These are phyloP conservation scores for Polydrusus cervinus DNA, from an alignment of 2,888 invertebrate genomes.

Conservation along the genomic window DNA sequence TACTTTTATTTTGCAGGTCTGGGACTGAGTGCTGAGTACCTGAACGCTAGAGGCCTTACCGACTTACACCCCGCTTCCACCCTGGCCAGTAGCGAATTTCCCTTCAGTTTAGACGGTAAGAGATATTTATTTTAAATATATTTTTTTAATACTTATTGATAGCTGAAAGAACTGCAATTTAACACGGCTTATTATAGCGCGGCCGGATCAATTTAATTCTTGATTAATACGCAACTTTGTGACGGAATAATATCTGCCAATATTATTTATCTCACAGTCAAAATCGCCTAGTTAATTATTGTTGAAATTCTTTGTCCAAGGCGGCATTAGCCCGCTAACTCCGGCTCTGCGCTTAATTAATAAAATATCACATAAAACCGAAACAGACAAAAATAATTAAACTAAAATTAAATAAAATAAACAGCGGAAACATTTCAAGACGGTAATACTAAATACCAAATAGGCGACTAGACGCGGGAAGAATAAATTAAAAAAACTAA, in stretches of 20 bases:
- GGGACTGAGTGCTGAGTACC: constrained; percentile 78
- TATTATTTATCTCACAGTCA: no score
- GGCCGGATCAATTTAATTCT: no score
- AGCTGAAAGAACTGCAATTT: no score
- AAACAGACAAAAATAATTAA: constrained; percentile 4
- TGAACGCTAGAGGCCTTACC: constrained; percentile 73
- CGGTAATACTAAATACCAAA: constrained; percentile 10
- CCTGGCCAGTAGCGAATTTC: constrained; percentile 90
- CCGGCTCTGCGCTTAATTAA: not conserved
- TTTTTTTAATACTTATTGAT: no score
- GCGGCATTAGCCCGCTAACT: no score
- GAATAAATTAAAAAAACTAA: constrained; percentile 41
- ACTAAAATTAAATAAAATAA: constrained; percentile 18
- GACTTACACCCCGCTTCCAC: constrained; percentile 79
- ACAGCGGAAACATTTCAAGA: constrained; percentile 20
- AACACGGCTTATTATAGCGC: no score
- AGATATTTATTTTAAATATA: constrained; percentile 61
- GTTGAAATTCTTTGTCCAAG: no score
- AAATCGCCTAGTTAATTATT: no score
- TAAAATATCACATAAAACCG: constrained; percentile 13
- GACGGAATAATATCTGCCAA: no score
- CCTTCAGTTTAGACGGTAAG: constrained; percentile 93
- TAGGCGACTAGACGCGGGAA: constrained; percentile 6
- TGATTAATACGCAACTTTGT: no score
- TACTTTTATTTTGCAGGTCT: constrained; percentile 72